Conservation (phyloP, 2,888 invertebrate species). For the Amphiduros pacificus region DNA sequence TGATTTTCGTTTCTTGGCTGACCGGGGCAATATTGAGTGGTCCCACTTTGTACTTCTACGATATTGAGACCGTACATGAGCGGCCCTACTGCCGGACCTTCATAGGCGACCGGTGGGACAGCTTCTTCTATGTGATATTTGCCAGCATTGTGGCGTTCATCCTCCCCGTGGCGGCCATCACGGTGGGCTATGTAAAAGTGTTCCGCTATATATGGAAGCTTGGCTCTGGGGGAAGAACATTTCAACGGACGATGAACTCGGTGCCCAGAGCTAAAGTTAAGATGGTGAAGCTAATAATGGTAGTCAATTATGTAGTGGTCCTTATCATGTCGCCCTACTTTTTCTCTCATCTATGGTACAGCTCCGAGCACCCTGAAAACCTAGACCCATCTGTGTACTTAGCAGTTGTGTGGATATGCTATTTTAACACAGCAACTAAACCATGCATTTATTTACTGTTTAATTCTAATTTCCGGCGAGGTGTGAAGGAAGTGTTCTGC, state of each 20-base stretch:
- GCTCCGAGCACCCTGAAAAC: constrained; percentile 16
- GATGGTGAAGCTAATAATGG: constrained; percentile 53
- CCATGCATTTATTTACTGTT: constrained; percentile 48
- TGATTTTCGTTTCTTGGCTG: constrained; percentile 42
- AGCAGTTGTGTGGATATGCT: constrained; percentile 33
- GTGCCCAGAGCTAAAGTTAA: constrained; percentile 54
- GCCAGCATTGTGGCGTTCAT: constrained; percentile 35
- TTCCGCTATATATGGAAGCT: constrained; percentile 45
- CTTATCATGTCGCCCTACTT: constrained; percentile 37
- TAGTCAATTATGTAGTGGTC: constrained; percentile 34
- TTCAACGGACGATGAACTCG: constrained; percentile 45
- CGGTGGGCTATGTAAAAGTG: constrained; percentile 38
- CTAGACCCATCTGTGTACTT: constrained; percentile 30
- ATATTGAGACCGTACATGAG: constrained; percentile 14
- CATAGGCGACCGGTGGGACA: not conserved
- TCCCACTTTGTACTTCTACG: constrained; percentile 45
- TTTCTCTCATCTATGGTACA: constrained; percentile 36
- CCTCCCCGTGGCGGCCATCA: constrained; percentile 36
- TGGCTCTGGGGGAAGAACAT: constrained; percentile 31
- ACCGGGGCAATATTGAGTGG: constrained; percentile 34
- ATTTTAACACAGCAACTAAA: constrained; percentile 38
- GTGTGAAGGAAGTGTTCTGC: constrained; percentile 54
- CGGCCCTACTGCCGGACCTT: constrained; percentile 3
- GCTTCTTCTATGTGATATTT: constrained; percentile 33
- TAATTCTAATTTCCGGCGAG: constrained; percentile 56